Percentiles rank a stretch among this genome's conserved stretches.
phyloP scores from a whole-genome alignment of 2,797 vertebrate genomes.

The Numenius phaeopus region DNA sequence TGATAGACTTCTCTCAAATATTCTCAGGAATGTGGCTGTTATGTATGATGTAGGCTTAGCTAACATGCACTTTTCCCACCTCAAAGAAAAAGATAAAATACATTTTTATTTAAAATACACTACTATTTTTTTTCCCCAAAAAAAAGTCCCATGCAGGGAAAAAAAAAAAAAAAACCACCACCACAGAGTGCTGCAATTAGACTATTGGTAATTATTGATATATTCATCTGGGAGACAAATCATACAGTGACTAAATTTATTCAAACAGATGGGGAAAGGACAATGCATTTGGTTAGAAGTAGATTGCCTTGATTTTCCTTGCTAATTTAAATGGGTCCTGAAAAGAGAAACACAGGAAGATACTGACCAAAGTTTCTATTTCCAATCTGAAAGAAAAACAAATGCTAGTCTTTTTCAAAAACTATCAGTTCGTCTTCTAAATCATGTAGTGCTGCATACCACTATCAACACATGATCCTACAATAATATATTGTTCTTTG shows the following conservation, averaged over 20 bases:
- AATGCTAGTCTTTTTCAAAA: neutral
- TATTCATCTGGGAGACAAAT: constrained; percentile 2
- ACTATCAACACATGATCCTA: neutral
- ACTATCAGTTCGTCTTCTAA: neutral
- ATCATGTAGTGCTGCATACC: neutral
- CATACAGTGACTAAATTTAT: neutral
- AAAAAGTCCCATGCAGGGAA: neutral
- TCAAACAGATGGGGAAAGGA: neutral
- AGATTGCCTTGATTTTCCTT: neutral
- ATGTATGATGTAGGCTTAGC: neutral
- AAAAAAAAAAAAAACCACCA: rapidly evolving
- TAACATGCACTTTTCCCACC: neutral
- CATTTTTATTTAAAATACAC: neutral
- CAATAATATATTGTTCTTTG: neutral
- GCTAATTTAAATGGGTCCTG: neutral
- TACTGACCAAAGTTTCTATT: neutral
- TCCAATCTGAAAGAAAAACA: neutral
- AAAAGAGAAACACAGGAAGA: neutral
- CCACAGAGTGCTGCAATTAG: neutral
- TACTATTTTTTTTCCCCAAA: neutral
- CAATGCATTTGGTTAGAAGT: neutral
- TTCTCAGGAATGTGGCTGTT: neutral
- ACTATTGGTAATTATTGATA: neutral
- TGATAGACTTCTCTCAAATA: neutral
- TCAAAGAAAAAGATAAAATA: neutral